Evolutionary conservation across 2,797 vertebrate genomes (phyloP).

Genomic region (Enteromius mattozi): DNA sequence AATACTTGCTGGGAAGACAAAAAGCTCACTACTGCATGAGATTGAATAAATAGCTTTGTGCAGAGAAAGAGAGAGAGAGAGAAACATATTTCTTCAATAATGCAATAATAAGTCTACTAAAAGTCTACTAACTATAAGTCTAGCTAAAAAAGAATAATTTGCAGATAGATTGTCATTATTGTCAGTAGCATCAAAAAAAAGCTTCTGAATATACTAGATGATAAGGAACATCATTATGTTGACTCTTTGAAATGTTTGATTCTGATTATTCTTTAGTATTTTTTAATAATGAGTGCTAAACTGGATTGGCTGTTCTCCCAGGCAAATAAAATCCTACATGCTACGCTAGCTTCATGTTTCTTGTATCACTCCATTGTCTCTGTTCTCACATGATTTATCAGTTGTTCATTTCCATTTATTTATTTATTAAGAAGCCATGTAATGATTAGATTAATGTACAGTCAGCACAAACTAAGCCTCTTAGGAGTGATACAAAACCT

Average conservation of each 20-base stretch:
- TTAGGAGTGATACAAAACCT: not conserved
- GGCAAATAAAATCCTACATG: not conserved
- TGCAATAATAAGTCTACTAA: not conserved
- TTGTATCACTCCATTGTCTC: not conserved
- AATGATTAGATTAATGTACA: not conserved
- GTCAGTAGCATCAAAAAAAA: not conserved
- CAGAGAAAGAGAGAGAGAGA: not conserved
- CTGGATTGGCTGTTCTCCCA: not conserved
- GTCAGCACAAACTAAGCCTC: slow-evolving; percentile 5
- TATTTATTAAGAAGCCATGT: not conserved
- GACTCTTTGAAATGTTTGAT: not conserved
- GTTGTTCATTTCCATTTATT: not conserved
- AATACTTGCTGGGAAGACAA: not conserved
- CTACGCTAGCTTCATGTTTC: not conserved
- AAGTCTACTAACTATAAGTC: too few relatives aligned
- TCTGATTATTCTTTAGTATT: not conserved
- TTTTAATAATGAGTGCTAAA: not conserved
- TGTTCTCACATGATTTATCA: not conserved
- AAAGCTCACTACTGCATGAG: not conserved
- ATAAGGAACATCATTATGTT: not conserved
- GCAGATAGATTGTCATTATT: not conserved
- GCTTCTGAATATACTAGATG: not conserved
- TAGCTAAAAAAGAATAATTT: not conserved
- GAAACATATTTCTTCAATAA: not conserved
- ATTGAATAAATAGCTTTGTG: not conserved